Conservation (phyloP, 2,797 vertebrate genomes). For the Poecilia picta region DNA sequence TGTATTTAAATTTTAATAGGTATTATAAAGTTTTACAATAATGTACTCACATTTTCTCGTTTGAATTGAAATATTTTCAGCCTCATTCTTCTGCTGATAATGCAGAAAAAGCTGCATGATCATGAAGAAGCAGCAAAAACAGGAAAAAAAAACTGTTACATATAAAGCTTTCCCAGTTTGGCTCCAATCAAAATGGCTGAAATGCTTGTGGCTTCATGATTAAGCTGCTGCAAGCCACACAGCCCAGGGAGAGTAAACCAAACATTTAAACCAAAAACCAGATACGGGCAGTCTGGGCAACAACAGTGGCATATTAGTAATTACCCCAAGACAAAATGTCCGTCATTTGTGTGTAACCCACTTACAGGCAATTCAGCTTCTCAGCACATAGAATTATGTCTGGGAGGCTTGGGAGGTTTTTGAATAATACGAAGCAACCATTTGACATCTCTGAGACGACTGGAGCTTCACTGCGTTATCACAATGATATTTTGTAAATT, state of each 20-base stretch:
- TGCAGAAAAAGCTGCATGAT: slow-evolving; percentile 61
- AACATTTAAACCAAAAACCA: slow-evolving; percentile 81
- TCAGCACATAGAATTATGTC: slow-evolving; percentile 76
- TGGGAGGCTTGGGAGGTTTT: slow-evolving; percentile 61
- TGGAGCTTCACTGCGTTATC: slow-evolving; percentile 29
- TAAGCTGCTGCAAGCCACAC: slow-evolving; percentile 80
- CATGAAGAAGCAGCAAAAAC: slow-evolving; percentile 59
- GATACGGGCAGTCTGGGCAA: slow-evolving; percentile 80
- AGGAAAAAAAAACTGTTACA: slow-evolving; percentile 48
- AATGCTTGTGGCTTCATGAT: slow-evolving; percentile 81
- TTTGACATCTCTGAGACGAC: slow-evolving; percentile 64
- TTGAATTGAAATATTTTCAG: slow-evolving; percentile 64
- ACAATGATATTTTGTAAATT: slow-evolving; percentile 5
- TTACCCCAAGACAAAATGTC: slow-evolving; percentile 81
- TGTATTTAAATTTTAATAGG: slow-evolving; percentile 55
- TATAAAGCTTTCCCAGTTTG: slow-evolving; percentile 73
- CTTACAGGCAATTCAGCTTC: slow-evolving; percentile 74
- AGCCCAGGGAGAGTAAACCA: slow-evolving; percentile 77
- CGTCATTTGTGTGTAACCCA: slow-evolving; percentile 79
- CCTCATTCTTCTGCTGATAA: slow-evolving; percentile 63
- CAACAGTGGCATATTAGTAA: slow-evolving; percentile 83
- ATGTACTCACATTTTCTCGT: slow-evolving; percentile 58
- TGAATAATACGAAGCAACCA: slow-evolving; percentile 52
- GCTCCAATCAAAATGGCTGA: slow-evolving; percentile 82
- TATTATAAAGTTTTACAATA: background rate